Base-by-base conservation (phyloP, 2,888 invertebrate species). In the Chironomus riparius region DNA sequence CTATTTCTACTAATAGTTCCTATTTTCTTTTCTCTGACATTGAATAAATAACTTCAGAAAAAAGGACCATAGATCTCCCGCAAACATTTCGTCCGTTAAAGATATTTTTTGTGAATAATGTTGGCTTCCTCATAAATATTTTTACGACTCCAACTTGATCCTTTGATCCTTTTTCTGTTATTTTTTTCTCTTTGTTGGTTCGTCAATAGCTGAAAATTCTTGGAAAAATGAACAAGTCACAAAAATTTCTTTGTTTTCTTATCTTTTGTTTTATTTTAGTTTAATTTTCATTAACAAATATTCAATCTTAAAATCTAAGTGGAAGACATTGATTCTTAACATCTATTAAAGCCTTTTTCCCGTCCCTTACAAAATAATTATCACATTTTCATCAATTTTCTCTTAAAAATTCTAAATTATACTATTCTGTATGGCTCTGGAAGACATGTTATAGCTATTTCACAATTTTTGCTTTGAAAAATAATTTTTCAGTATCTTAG, bases 291-390 rank as follows among this genome's bases (percentile, higher is more conserved):
- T 72, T 72, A 24, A 28, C 50, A 48, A 71, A 65, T 65, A 22
- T 18, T 18, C 28, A 65, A 21, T 24, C 72, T 72, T 72, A 72
- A 38, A 21, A 38, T 21, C 65, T 61, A 50, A 72, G 38, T 72
- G 72, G 72, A 72, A 72, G 72, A 72, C 72, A 72, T 72, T 47
- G 18, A 72, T 13, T 18, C 38, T 62, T 72, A 72, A 50, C 21
- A 61, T 18, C 62, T 61, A 72, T 18, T 72, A 72, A 72, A 72
- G 72, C 72, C 72, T 61, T 72, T 24, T 22, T 72, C 72, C 62
- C 72, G 72, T 38, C 48, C 28, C 73, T 68, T 68, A 48, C n/a
- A 18, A 74, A 38, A 38, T 38, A 38, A 10, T 47, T 74, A 68
- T 74, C 74, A 74, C 74, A 74, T 68, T 38, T 38, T 50, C 62